A percentile compares a stretch with the other conserved stretches of the same genome.
Conservation (phyloP, 2,113 vertebrate species). For the Apus apus region DNA sequence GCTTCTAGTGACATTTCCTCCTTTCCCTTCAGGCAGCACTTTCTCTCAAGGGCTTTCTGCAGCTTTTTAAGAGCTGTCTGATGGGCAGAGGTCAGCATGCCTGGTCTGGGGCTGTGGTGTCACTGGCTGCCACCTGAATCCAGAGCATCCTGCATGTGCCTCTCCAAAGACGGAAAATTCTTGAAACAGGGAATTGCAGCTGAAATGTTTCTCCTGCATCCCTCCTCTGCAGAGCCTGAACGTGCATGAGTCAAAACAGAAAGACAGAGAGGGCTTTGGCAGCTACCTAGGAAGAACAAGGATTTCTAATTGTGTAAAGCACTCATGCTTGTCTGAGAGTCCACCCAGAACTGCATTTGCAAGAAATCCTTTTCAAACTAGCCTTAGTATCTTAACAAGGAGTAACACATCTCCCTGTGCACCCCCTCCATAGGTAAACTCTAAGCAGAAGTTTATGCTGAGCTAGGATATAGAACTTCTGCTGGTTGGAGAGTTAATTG, state of each 20-base stretch:
- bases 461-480: neutral
- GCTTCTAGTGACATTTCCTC: neutral
- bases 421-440: neutral
- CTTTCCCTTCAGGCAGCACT: neutral
- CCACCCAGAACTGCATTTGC: neutral
- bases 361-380: neutral
- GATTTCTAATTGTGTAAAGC: neutral
- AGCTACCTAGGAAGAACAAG: neutral
- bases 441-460: neutral
- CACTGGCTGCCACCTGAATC: fast-evolving
- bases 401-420: neutral
- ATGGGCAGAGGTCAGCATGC: neutral
- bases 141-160: neutral
- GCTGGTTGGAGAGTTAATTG: neutral
- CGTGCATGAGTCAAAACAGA: neutral
- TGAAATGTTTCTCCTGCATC: neutral
- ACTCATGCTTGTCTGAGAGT: neutral
- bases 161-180: neutral
- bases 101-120: neutral
- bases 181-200: neutral
- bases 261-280: neutral
- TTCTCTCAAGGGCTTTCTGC: neutral
- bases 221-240: neutral
- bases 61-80: neutral
- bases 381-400: neutral